Conservation (phyloP, 2,797 vertebrate genomes). For the Amniataba percoides region DNA sequence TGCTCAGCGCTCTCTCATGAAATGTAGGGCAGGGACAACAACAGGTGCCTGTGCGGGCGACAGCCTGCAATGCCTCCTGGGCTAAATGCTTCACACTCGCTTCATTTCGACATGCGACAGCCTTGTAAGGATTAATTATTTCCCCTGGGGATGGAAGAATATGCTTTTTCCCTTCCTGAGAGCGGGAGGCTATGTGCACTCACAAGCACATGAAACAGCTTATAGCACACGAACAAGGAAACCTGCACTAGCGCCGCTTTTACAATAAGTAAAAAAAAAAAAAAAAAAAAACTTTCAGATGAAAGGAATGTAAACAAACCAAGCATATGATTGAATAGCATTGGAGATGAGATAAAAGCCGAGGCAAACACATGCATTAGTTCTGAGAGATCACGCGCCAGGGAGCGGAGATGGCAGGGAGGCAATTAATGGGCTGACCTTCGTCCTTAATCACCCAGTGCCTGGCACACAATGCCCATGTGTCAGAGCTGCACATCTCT, state of each 20-base stretch:
- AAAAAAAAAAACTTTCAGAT: slow-evolving; percentile 60
- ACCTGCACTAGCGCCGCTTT: slow-evolving; percentile 55
- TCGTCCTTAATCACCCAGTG: slow-evolving; percentile 86
- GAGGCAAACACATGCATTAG: slow-evolving; percentile 78
- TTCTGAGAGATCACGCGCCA: slow-evolving; percentile 77
- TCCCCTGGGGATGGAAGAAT: slow-evolving; percentile 83
- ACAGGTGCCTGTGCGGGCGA: slow-evolving; percentile 87
- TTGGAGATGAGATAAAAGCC: slow-evolving; percentile 76
- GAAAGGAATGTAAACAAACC: slow-evolving; percentile 78
- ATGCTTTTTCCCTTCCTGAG: slow-evolving; percentile 78
- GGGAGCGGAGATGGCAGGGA: slow-evolving; percentile 82
- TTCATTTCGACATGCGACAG: slow-evolving; percentile 86
- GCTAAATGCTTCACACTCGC: slow-evolving; percentile 87
- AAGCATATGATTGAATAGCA: slow-evolving; percentile 71
- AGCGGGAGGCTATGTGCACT: slow-evolving; percentile 73
- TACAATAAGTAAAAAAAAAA: slow-evolving; percentile 47
- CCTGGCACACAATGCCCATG: slow-evolving; percentile 86
- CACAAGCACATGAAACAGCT: slow-evolving; percentile 74
- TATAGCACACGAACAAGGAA: slow-evolving; percentile 67
- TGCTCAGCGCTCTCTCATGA: slow-evolving; percentile 78
- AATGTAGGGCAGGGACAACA: slow-evolving; percentile 87
- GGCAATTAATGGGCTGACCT: slow-evolving; percentile 88
- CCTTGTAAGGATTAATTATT: slow-evolving; percentile 89
- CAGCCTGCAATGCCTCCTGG: slow-evolving; percentile 87
- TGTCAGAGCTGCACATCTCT: slow-evolving; percentile 85